phyloP scores from a whole-genome alignment of 2,888 invertebrate species.

The Caenorhabditis becei region DNA sequence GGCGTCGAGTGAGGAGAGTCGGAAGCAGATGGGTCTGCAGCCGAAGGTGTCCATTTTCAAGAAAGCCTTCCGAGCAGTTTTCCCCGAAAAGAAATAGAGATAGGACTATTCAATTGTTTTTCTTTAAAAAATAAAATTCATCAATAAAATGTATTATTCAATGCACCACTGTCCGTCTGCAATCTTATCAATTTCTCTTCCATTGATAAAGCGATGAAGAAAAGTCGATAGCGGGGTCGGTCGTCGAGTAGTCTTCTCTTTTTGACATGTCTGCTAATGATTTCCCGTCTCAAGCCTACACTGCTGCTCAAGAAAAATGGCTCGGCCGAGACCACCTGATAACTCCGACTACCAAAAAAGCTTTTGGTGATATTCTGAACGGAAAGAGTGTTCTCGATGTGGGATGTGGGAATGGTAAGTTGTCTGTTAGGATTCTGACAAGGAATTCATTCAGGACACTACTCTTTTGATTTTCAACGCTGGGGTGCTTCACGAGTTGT shows the following conservation, averaged over 20 bases:
- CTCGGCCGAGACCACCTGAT: conserved; percentile 47
- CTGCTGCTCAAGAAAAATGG: conserved; percentile 49
- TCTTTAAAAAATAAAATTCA: no score
- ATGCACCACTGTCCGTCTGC: no score
- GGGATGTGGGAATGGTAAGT: conserved; percentile 47
- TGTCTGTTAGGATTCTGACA: not conserved
- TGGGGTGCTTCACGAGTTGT: conserved; percentile 53
- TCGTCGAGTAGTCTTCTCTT: not conserved
- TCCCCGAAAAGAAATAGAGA: conserved; percentile 51
- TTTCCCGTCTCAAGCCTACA: conserved; percentile 46
- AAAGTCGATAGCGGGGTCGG: not conserved
- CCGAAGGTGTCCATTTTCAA: conserved; percentile 59
- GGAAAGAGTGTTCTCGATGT: conserved; percentile 43
- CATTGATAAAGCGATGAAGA: not conserved
- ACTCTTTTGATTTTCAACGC: conserved; percentile 48
- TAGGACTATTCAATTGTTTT: not conserved
- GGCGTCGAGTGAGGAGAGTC: conserved; percentile 64
- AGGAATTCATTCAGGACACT: conserved; percentile 47
- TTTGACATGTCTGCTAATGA: not conserved
- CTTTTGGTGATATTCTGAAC: conserved; percentile 23
- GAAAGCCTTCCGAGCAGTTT: conserved; percentile 44
- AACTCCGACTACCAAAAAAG: conserved; percentile 39
- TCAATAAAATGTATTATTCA: no score
- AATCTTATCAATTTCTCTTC: conserved; percentile 1
- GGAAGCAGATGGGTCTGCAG: conserved; percentile 66